phyloP scores from a whole-genome alignment of 2,113 vertebrate genomes.

The Pipra filicauda region DNA sequence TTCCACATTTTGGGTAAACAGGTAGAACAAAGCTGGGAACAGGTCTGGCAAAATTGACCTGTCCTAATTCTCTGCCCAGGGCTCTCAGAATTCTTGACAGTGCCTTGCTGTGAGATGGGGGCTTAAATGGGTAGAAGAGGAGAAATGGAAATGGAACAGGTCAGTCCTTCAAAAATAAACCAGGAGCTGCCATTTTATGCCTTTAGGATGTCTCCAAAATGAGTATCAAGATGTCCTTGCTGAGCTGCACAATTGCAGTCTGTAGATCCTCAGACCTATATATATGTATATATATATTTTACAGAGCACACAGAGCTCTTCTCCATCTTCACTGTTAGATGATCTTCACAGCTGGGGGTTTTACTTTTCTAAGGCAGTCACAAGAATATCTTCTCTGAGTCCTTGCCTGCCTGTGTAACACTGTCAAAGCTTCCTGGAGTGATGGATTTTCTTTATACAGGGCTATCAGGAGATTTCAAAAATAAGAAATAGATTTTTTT shows the following conservation, averaged over 20 bases:
- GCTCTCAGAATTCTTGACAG: rapidly evolving
- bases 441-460: background rate
- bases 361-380: background rate
- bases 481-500: background rate
- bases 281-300: background rate
- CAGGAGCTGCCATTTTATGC: background rate
- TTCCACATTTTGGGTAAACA: background rate
- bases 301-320: background rate
- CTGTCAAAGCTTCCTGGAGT: background rate
- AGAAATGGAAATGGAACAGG: background rate
- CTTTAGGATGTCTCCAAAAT: background rate
- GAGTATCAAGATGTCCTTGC: background rate
- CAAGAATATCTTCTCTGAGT: background rate
- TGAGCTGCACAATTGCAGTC: background rate
- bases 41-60: background rate
- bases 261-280: background rate
- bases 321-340: background rate
- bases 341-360: background rate
- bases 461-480: background rate
- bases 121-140: background rate
- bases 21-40: background rate
- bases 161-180: background rate
- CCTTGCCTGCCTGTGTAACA: background rate
- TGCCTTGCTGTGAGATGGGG: rapidly evolving
- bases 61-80: background rate